phyloP scores from a whole-genome alignment of 2,797 vertebrate genomes.

The Tamandua tetradactyla region DNA sequence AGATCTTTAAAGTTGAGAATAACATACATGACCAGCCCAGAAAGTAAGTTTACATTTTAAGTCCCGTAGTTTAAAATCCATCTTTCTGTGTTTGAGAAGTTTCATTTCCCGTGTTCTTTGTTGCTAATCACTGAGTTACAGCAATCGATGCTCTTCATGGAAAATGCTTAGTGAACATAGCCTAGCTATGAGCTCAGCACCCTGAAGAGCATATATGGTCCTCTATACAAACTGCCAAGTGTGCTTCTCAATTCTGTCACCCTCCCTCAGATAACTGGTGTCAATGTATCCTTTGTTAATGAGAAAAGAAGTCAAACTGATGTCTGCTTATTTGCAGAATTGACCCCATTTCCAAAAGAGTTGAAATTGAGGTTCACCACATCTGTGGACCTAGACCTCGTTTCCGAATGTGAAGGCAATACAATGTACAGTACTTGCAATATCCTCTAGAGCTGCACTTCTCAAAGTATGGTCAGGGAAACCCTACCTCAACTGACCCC shows the following conservation, averaged over 20 bases:
- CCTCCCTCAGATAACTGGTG: neutral
- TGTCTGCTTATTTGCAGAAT: neutral
- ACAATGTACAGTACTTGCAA: neutral
- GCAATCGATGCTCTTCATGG: neutral
- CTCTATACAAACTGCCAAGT: neutral
- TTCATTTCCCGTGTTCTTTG: conserved; percentile 6
- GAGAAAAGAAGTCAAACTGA: neutral
- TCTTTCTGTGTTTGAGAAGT: conserved; percentile 48
- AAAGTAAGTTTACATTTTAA: conserved; percentile 54
- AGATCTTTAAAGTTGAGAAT: conserved; percentile 17
- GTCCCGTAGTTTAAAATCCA: conserved; percentile 29
- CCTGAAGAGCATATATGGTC: neutral
- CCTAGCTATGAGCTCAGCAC: neutral
- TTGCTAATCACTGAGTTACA: neutral
- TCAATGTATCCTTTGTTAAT: neutral
- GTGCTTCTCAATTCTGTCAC: neutral
- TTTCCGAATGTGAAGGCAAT: conserved; percentile 6
- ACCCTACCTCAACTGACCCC: neutral
- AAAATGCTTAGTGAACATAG: conserved; percentile 31
- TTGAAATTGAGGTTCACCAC: conserved; percentile 12
- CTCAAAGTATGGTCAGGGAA: neutral
- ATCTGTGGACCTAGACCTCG: neutral
- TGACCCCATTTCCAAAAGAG: neutral
- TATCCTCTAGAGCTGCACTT: neutral
- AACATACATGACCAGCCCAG: neutral